Evolutionary conservation across 2,888 invertebrate species (phyloP).

Genomic region (Drosophila differens): DNA sequence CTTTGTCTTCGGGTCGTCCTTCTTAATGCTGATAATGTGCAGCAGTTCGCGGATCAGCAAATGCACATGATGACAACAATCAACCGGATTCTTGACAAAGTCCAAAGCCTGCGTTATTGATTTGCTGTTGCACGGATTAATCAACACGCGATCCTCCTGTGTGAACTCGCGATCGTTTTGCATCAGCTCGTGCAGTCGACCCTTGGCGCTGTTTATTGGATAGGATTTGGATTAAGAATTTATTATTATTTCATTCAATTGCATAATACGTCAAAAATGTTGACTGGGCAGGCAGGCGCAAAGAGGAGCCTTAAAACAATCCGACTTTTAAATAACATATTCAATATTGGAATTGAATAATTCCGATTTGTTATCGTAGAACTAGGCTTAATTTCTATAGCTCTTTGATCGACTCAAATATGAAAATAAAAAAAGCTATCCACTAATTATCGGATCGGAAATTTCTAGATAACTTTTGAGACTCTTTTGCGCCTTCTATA

Average conservation of each 20-base stretch:
- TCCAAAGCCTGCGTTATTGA: conserved; percentile 96
- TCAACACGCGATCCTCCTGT: conserved; percentile 92
- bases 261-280: too few species aligned
- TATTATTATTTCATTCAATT: not conserved
- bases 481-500: too few species aligned
- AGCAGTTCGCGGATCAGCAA: conserved; percentile 94
- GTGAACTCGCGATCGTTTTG: conserved; percentile 95
- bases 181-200: conserved; percentile 96
- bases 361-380: not conserved
- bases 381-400: not conserved
- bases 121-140: conserved; percentile 96
- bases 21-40: conserved; percentile 93
- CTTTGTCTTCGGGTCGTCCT: conserved; percentile 95
- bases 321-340: not conserved
- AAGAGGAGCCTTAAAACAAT: not conserved
- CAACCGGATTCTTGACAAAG: conserved; percentile 97
- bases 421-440: not conserved
- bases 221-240: not conserved
- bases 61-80: conserved; percentile 96
- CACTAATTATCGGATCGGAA: not conserved
- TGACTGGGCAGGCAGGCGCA: too few species aligned
- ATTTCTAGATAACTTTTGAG: not conserved
- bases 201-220: conserved; percentile 91
- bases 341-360: not conserved
- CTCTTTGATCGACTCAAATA: not conserved